A percentile compares a stretch with the other conserved stretches of the same genome.
phyloP scores from a whole-genome alignment of 2,113 vertebrate genomes.

The Neolamprologus variostigma region DNA sequence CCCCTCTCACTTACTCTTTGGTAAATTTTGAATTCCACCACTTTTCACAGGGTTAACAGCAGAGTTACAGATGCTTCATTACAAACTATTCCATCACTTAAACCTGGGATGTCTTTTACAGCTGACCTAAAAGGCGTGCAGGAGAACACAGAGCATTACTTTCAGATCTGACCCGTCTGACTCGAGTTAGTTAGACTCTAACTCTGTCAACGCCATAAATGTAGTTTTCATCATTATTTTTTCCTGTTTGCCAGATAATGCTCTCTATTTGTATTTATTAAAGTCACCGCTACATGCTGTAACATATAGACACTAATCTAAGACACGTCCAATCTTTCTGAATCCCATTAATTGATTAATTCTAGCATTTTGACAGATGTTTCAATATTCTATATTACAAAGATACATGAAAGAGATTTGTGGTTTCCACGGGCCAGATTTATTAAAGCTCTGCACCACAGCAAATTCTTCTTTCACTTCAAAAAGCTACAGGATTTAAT shows the following conservation, averaged over 20 bases:
- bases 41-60: background rate
- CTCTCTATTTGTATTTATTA: background rate
- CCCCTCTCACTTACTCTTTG: background rate
- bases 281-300: background rate
- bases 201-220: background rate
- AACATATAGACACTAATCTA: background rate
- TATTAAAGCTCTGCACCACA: background rate
- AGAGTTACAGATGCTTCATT: background rate
- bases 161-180: background rate
- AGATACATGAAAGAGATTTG: background rate
- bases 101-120: background rate
- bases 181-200: background rate
- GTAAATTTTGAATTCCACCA: background rate
- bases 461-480: background rate
- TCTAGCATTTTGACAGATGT: background rate
- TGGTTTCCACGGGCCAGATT: background rate
- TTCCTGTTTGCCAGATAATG: background rate
- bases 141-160: background rate
- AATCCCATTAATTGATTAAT: background rate
- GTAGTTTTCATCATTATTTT: background rate
- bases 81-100: background rate
- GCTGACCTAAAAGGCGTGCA: background rate
- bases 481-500: background rate
- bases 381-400: background rate
- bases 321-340: rapidly evolving